These are phyloP conservation scores for Pao palembangensis DNA, from an alignment of 2,113 vertebrate genomes.

Conservation along the genomic window DNA sequence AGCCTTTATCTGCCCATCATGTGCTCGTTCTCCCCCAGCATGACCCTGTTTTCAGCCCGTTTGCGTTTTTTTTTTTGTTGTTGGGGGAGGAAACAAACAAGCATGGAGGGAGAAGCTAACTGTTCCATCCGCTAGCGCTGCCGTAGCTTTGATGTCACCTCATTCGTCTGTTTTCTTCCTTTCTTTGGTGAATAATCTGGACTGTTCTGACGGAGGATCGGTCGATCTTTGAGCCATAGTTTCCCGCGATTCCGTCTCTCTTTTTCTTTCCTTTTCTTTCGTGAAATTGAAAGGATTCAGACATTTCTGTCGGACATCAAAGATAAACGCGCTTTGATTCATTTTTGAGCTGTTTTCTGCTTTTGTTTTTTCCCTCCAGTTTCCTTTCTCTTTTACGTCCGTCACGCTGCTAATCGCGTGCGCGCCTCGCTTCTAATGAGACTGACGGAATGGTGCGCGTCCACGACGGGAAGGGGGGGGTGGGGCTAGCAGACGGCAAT, in stretches of 20 bases:
- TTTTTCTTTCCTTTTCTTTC: no score
- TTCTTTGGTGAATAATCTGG: no score
- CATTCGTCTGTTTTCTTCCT: no score
- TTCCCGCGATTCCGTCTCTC: no score
- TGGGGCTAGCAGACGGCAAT: slow-evolving; percentile 23
- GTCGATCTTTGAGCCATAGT: no score
- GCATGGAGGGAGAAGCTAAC: background rate
- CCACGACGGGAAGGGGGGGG: slow-evolving; percentile 9
- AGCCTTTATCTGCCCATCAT: slow-evolving; percentile 71
- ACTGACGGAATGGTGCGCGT: slow-evolving; percentile 26
- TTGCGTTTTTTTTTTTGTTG: no score
- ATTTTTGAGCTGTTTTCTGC: no score
- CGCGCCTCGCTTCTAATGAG: slow-evolving; percentile 34
- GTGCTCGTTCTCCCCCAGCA: slow-evolving; percentile 43
- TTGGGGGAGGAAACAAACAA: background rate
- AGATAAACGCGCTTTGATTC: no score
- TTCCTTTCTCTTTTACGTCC: background rate
- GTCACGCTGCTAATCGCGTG: slow-evolving; percentile 13
- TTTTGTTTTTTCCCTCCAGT: background rate
- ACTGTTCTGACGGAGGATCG: background rate
- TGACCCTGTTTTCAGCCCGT: slow-evolving; percentile 56
- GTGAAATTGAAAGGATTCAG: no score
- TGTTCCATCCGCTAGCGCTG: no score
- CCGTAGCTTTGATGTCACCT: no score
- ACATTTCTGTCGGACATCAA: no score